Percentiles rank a stretch among this genome's conserved stretches.
These are phyloP conservation scores for Pseudorasbora parva DNA, from an alignment of 2,113 vertebrate genomes.

Conservation along the genomic window DNA sequence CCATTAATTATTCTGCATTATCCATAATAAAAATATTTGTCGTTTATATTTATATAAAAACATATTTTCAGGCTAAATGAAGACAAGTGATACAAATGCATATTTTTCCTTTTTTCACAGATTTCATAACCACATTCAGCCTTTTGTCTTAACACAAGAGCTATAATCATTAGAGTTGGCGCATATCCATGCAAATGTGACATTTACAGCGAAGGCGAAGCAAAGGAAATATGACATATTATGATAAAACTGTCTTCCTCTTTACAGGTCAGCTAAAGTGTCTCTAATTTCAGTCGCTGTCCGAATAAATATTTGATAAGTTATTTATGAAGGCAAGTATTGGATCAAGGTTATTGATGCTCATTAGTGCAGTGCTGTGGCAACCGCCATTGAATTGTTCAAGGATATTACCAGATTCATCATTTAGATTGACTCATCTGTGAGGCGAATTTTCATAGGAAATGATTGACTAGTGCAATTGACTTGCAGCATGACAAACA, in stretches of 20 bases:
- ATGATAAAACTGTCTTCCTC: background rate
- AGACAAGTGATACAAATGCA: background rate
- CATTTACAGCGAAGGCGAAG: conserved; percentile 27
- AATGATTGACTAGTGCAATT: conserved; percentile 41
- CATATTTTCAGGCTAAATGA: background rate
- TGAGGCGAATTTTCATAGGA: conserved; percentile 15
- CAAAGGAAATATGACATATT: background rate
- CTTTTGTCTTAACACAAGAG: background rate
- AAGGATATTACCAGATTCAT: conserved; percentile 19
- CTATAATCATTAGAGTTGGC: conserved; percentile 4
- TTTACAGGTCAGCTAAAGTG: conserved; percentile 15
- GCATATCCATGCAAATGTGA: conserved; percentile 55
- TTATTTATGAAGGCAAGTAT: conserved; percentile 48
- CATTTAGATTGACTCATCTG: conserved; percentile 40
- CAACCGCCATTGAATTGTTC: conserved; percentile 35
- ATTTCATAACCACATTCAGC: background rate
- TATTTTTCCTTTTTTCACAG: background rate
- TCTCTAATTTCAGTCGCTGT: conserved; percentile 27
- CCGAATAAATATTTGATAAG: conserved; percentile 5
- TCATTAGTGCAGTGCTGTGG: background rate
- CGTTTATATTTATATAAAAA: background rate
- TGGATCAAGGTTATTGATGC: conserved; percentile 42
- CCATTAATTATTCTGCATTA: background rate
- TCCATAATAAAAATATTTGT: background rate
- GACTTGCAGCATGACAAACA: conserved; percentile 25